Evolutionary conservation across 2,113 vertebrate species (phyloP).

Genomic region (Noctilio leporinus): DNA sequence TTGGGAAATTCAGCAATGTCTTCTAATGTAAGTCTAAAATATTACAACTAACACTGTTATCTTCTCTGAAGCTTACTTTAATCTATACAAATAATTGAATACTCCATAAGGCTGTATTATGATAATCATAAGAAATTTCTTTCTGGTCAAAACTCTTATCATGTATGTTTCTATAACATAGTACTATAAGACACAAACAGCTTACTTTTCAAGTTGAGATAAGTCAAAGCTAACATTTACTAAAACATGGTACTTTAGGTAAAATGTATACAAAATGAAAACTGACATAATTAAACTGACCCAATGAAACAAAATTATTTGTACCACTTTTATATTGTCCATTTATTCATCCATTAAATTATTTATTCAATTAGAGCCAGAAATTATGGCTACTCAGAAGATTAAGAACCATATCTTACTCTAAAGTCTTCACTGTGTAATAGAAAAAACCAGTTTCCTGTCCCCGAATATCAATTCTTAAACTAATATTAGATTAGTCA

Average conservation of each 20-base stretch:
- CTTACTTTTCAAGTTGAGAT: not conserved
- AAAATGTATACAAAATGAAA: not conserved
- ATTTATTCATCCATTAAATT: not conserved
- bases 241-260: not conserved
- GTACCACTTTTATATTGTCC: not conserved
- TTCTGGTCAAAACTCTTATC: not conserved
- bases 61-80: not conserved
- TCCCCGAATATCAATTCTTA: not conserved
- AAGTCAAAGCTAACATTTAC: not conserved
- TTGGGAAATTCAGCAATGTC: not conserved
- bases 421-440: not conserved
- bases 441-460: not conserved
- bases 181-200: not conserved
- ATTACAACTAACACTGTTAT: not conserved
- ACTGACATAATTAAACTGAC: not conserved
- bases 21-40: not conserved
- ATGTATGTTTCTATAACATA: not conserved
- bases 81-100: not conserved
- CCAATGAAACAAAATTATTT: not conserved
- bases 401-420: not conserved
- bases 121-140: not conserved
- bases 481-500: not conserved
- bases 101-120: not conserved
- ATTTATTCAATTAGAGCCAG: not conserved
- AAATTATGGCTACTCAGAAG: not conserved